These are phyloP conservation scores for Spicauda simplicius DNA, from an alignment of 2,888 invertebrate genomes.

Conservation along the genomic window DNA sequence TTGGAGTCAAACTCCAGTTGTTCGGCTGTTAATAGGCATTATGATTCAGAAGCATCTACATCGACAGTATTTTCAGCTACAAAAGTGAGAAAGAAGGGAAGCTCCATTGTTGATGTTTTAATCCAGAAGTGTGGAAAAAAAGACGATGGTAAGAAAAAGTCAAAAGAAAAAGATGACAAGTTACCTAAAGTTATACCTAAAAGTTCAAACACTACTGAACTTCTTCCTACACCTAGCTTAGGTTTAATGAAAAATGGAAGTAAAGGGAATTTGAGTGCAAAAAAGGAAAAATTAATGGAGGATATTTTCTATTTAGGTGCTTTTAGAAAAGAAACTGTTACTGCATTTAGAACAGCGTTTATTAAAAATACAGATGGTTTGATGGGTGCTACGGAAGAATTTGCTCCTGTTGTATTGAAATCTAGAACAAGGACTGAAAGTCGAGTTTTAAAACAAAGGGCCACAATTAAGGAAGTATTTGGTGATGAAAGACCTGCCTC, in stretches of 20 bases:
- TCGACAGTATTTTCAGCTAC: slow-evolving; percentile 87
- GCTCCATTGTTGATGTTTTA: slow-evolving; percentile 87
- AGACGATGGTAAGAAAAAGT: slow-evolving; percentile 82
- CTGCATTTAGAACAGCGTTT: slow-evolving; percentile 87
- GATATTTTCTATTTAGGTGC: slow-evolving; percentile 86
- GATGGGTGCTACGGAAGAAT: slow-evolving; percentile 85
- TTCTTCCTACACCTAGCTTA: slow-evolving; percentile 87
- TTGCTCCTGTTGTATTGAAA: slow-evolving; percentile 89
- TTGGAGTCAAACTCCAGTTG: slow-evolving; percentile 88
- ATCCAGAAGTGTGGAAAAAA: slow-evolving; percentile 87
- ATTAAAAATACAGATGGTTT: slow-evolving; percentile 86
- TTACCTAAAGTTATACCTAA: slow-evolving; percentile 84
- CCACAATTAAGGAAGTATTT: slow-evolving; percentile 93
- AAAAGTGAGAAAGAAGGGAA: slow-evolving; percentile 74
- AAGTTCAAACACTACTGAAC: slow-evolving; percentile 79
- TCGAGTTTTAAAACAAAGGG: slow-evolving; percentile 88
- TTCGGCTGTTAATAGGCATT: slow-evolving; percentile 83
- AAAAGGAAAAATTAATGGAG: slow-evolving; percentile 80
- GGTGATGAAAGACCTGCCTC: slow-evolving; percentile 92
- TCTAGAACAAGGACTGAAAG: slow-evolving; percentile 91
- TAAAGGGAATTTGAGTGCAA: slow-evolving; percentile 70
- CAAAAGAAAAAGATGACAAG: slow-evolving; percentile 82
- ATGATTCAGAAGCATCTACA: slow-evolving; percentile 88
- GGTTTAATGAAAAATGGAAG: slow-evolving; percentile 70
- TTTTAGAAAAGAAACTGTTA: slow-evolving; percentile 88